phyloP scores from a whole-genome alignment of 1,140 invertebrate genomes.

The Semibalanus balanoides region DNA sequence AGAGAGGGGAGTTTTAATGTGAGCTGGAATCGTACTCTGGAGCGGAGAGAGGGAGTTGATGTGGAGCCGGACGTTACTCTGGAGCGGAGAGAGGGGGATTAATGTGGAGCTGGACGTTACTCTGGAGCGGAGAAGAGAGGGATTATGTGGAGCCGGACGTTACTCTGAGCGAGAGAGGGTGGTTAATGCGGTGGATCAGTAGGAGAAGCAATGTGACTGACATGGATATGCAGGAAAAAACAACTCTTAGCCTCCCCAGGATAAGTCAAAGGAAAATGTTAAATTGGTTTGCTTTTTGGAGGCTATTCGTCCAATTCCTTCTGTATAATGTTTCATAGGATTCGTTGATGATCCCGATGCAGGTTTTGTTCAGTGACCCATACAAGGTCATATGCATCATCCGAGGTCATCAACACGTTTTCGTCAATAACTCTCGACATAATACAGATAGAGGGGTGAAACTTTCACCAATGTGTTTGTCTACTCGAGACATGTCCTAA shows the following conservation, averaged over 20 bases:
- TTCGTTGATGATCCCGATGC: too few species aligned
- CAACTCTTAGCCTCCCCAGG: not conserved
- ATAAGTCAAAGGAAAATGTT: not conserved
- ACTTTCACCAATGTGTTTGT: too few species aligned
- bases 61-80: conserved; percentile 51
- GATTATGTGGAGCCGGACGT: conserved; percentile 57
- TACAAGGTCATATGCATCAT: too few species aligned
- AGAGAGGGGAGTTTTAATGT: too few species aligned
- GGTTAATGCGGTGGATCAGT: conserved; percentile 26
- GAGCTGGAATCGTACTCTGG: not conserved
- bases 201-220: not conserved
- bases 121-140: conserved; percentile 21
- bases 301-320: too few species aligned
- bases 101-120: conserved; percentile 60
- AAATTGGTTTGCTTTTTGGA: too few species aligned
- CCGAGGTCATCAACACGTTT: too few species aligned
- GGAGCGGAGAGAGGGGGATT: conserved; percentile 6
- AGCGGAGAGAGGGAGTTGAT: not conserved
- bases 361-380: too few species aligned
- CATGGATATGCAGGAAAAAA: not conserved
- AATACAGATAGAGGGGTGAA: too few species aligned
- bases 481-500: too few species aligned
- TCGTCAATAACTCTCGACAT: too few species aligned
- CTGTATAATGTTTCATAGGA: too few species aligned
- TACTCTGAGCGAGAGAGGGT: conserved; percentile 26